Percentiles rank a stretch among this genome's conserved stretches.
Conservation (phyloP, 2,113 vertebrate genomes). For the Prinia subflava region DNA sequence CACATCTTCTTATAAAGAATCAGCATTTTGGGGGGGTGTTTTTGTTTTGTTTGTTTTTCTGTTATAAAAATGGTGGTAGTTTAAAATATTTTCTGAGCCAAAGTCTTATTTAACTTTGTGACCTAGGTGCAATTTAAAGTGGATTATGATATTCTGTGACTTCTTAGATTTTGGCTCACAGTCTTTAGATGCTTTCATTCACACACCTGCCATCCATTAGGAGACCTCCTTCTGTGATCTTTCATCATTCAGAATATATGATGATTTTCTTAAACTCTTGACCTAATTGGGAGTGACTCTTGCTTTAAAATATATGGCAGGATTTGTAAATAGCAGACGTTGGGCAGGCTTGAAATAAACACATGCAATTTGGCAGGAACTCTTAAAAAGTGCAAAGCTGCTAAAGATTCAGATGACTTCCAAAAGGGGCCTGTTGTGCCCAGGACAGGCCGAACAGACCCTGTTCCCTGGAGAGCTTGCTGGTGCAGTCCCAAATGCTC, state of each 20-base stretch:
- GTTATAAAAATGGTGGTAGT: not conserved
- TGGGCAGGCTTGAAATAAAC: constrained; percentile 48
- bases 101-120: constrained; percentile 45
- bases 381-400: constrained; percentile 14
- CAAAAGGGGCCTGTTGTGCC: not conserved
- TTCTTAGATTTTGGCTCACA: constrained; percentile 74
- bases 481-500: not conserved
- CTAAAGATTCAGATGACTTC: not conserved
- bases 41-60: not conserved
- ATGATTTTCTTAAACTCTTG: constrained; percentile 76
- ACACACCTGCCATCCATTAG: constrained; percentile 88
- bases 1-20: not conserved
- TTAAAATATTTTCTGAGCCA: not conserved
- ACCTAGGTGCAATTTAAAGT: constrained; percentile 54
- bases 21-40: not conserved
- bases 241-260: constrained; percentile 89
- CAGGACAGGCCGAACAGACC: not conserved
- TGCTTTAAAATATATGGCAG: constrained; percentile 64
- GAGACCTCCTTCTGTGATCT: constrained; percentile 83
- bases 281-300: constrained; percentile 82
- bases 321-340: constrained; percentile 11
- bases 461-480: not conserved
- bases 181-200: constrained; percentile 72
- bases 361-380: constrained; percentile 41
- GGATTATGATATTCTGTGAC: constrained; percentile 27